A percentile compares a stretch with the other conserved stretches of the same genome.
Conservation (phyloP, 2,113 vertebrate genomes). For the Turdus rufiventris region DNA sequence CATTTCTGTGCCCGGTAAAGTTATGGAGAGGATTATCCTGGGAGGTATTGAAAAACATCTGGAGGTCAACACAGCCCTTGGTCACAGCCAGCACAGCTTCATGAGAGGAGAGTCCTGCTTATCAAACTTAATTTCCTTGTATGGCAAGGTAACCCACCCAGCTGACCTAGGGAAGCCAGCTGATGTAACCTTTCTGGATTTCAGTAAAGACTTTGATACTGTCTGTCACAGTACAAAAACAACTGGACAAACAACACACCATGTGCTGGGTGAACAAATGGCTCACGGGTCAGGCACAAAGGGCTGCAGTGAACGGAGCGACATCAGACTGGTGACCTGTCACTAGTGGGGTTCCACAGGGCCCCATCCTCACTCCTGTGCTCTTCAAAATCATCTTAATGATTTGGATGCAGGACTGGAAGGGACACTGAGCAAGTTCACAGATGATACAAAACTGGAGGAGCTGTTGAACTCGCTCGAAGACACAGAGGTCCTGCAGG, state of each 20-base stretch:
- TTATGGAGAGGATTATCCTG: background rate
- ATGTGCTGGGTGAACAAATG: background rate
- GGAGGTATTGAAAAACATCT: background rate
- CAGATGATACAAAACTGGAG: background rate
- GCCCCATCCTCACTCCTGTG: fast-evolving
- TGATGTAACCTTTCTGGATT: background rate
- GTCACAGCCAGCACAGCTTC: background rate
- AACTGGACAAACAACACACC: background rate
- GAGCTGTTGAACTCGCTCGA: fast-evolving
- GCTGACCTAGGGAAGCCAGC: background rate
- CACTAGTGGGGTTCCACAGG: background rate
- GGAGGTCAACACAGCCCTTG: background rate
- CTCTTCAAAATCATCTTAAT: background rate
- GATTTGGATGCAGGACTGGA: background rate
- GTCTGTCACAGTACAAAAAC: background rate
- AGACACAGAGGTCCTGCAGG: background rate
- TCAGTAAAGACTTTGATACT: background rate
- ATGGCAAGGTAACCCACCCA: background rate
- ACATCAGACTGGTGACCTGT: background rate
- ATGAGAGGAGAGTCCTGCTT: background rate
- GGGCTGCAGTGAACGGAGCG: background rate
- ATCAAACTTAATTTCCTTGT: background rate
- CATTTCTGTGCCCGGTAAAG: background rate
- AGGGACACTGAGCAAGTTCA: background rate
- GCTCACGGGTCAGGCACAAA: fast-evolving